Evolutionary conservation across 2,888 invertebrate genomes (phyloP).

Genomic region (Papilio demoleus): DNA sequence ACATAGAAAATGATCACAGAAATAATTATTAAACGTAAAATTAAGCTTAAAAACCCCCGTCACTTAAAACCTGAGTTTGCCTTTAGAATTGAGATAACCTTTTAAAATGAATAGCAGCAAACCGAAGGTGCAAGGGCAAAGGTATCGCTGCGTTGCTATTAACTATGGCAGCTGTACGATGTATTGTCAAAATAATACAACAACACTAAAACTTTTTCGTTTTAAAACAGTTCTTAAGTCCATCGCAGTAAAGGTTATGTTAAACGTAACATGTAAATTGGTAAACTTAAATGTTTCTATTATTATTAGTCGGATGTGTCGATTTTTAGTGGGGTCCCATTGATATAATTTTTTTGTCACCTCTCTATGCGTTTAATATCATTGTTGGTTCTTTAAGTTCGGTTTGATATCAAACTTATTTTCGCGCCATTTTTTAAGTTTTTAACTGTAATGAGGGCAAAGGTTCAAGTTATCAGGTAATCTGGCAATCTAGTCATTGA

Average conservation of each 20-base stretch:
- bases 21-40: background rate
- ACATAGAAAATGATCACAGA: no score
- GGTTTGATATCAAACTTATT: background rate
- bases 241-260: conserved; percentile 43
- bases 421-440: background rate
- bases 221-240: conserved; percentile 48
- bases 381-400: conserved; percentile 25
- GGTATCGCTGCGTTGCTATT: conserved; percentile 47
- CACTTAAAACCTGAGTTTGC: conserved; percentile 6
- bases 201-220: conserved; percentile 39
- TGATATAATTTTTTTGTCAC: conserved; percentile 45
- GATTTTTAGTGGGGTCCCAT: conserved; percentile 59
- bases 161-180: conserved; percentile 66
- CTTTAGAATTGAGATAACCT: background rate
- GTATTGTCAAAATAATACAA: conserved; percentile 56
- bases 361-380: conserved; percentile 29
- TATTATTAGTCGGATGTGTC: conserved; percentile 65
- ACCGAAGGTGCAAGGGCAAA: conserved; percentile 49
- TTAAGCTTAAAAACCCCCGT: no score
- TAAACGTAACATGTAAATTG: conserved; percentile 39
- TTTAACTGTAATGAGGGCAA: background rate
- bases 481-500: background rate
- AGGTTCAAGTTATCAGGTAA: background rate
- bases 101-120: conserved; percentile 46
- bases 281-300: conserved; percentile 48